phyloP scores from a whole-genome alignment of 2,113 vertebrate species.

The Zosterops pallidus region DNA sequence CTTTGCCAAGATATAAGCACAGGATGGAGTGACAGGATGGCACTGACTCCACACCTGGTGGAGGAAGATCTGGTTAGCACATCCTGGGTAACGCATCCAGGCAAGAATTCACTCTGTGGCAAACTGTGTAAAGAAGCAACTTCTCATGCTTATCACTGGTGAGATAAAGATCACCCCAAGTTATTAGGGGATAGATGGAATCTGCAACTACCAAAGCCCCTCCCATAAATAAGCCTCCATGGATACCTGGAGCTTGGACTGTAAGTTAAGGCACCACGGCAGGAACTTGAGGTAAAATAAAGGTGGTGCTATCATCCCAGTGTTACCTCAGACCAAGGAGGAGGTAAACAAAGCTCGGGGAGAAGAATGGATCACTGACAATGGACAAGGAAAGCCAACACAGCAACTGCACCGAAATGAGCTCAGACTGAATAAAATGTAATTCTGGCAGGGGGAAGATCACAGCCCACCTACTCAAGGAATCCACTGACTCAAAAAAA shows the following conservation, averaged over 20 bases:
- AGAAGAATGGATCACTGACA: background rate
- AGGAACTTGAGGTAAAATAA: background rate
- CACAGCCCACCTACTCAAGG: background rate
- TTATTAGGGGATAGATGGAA: background rate
- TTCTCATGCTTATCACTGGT: background rate
- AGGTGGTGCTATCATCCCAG: background rate
- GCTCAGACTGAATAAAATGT: background rate
- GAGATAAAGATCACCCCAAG: background rate
- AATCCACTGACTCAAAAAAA: background rate
- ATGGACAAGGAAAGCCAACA: background rate
- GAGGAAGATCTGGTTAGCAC: background rate
- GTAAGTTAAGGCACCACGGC: too few relatives aligned
- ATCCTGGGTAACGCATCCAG: background rate
- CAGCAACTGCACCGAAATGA: background rate
- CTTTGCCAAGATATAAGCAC: background rate
- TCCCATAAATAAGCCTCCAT: accelerated
- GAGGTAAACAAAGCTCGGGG: background rate
- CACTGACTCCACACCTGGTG: background rate
- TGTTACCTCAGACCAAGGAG: background rate
- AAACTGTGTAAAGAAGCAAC: background rate
- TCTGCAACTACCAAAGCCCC: background rate
- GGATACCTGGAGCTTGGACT: background rate
- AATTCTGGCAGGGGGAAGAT: background rate
- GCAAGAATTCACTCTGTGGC: accelerated
- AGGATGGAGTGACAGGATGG: background rate